Base-by-base conservation (phyloP, 2,797 vertebrate genomes). In the Protosalanx chinensis region DNA sequence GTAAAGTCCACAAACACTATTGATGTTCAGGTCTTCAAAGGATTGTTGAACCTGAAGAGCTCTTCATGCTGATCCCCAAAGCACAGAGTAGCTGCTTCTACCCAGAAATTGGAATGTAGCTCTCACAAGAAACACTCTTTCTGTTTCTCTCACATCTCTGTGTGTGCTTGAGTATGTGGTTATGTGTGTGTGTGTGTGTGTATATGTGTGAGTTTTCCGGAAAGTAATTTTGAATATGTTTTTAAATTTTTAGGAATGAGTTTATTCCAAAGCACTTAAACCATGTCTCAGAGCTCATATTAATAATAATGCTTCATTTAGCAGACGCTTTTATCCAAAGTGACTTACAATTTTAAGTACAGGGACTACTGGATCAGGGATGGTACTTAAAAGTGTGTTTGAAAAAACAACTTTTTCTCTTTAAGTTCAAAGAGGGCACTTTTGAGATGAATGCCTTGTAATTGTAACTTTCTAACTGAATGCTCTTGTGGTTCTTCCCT, bases 31-130 rank as follows among this genome's bases (percentile, higher is more conserved):
- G 81, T 76, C 80, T 82, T 89, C 77, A 86, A 84, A 87, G 83
- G 73, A 85, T 13, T 12, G 41, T 46, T 46, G 41, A 85, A 73
- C 79, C 88, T 87, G 89, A 84, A 88, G 88, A 88, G 78, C 85
- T 88, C 87, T 90, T 91, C 80, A 88, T 83, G 78, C 81, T 81
- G 70, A 83, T 85, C 74, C 68, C 84, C 73, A 16, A 49, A 67
- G 76, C 76, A 58, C 68, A 77, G 56, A 62, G 71, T 78, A 35
- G 62, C 75, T 81, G 23, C 27, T 67, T 67, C 70, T 84, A 56
- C 72, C 68, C 53, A 70, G 64, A 72, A 69, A 83, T 77, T 79
- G 85, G 79, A 77, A 81, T 74, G 56, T 81, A 20, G 56, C 32
- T 13, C 12, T 46, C 41, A 46, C 41, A 46, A 46, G 41, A 61